Evolutionary conservation across 1,140 invertebrate species (phyloP).

Genomic region (Sycobia sp.): DNA sequence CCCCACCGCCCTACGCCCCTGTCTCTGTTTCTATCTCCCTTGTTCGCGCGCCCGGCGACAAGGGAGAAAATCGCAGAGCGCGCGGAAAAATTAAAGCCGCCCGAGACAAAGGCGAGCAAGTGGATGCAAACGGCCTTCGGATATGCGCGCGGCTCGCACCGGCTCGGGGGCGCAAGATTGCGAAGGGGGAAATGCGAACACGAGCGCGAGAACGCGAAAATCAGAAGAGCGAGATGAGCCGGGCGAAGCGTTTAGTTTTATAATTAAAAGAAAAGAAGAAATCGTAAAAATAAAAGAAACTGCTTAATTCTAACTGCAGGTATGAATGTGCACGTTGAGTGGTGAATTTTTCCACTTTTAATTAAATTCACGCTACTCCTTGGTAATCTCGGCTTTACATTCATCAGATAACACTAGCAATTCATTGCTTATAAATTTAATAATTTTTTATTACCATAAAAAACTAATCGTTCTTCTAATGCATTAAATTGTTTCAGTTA

Average conservation of each 20-base stretch:
- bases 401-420: too few species aligned
- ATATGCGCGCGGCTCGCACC: too few species aligned
- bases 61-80: neutral
- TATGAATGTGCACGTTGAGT: neutral
- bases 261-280: constrained; percentile 12
- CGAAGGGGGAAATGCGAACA: neutral
- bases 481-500: too few species aligned
- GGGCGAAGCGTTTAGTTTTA: neutral
- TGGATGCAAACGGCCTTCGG: too few species aligned
- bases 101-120: too few species aligned
- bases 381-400: neutral
- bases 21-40: neutral
- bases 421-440: too few species aligned
- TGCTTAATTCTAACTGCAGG: neutral
- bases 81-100: constrained; percentile 5
- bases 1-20: too few species aligned
- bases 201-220: neutral
- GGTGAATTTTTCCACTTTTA: neutral
- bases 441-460: too few species aligned
- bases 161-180: too few species aligned
- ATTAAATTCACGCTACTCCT: neutral
- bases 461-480: too few species aligned
- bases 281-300: neutral
- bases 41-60: neutral
- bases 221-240: neutral